Conservation (phyloP, 1,140 invertebrate genomes). For the Pseudomyrmex flavicornis region DNA sequence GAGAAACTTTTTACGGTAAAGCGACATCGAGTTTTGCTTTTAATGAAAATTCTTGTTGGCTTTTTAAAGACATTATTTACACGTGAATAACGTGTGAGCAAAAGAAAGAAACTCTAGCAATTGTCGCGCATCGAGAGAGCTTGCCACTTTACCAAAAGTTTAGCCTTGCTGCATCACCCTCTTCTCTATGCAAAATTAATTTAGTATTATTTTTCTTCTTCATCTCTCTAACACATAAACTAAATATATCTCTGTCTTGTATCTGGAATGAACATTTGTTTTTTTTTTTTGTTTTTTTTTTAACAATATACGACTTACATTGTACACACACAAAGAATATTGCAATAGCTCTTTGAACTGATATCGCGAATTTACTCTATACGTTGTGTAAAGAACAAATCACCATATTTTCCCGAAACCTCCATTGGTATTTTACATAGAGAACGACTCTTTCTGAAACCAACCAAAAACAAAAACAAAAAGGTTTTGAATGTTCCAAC, state of each 20-base stretch:
- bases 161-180: conserved; percentile 22
- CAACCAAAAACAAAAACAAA: conserved; percentile 7
- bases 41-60: conserved; percentile 23
- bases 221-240: conserved; percentile 42
- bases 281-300: background rate
- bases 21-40: background rate
- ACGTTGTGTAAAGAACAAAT: conserved; percentile 59
- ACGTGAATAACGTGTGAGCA: background rate
- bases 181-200: conserved; percentile 59
- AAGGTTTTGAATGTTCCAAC: conserved; percentile 66
- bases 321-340: conserved; percentile 19
- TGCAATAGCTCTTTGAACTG: conserved; percentile 43
- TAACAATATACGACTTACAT: conserved; percentile 33
- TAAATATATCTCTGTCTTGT: conserved; percentile 42
- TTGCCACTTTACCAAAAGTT: conserved; percentile 42
- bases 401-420: conserved; percentile 73
- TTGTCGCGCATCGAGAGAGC: conserved; percentile 6
- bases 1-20: conserved; percentile 30
- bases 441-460: conserved; percentile 58
- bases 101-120: conserved; percentile 3
- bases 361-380: conserved; percentile 35
- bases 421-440: conserved; percentile 78
- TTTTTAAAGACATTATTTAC: background rate
- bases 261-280: conserved; percentile 40
- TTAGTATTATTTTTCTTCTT: conserved; percentile 33